These are phyloP conservation scores for Pachymerium ferrugineum DNA, from an alignment of 2,888 invertebrate species.

Conservation along the genomic window DNA sequence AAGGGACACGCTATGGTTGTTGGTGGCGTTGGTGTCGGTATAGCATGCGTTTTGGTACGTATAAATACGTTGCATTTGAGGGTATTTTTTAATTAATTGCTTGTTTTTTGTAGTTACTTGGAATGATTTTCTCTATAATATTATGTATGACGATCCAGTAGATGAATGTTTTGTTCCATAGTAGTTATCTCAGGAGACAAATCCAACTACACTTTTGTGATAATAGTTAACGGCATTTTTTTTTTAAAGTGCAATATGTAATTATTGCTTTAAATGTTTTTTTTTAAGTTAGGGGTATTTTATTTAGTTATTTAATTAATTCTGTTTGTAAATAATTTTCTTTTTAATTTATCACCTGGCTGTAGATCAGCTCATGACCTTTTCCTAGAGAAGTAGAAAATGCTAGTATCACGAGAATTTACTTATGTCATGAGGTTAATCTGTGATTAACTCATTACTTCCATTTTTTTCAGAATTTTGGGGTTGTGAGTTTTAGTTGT, in stretches of 20 bases:
- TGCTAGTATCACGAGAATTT: too few species aligned
- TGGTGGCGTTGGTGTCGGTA: slow-evolving; percentile 72
- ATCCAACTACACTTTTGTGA: slow-evolving; percentile 13
- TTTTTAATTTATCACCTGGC: background rate
- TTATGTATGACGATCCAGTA: background rate
- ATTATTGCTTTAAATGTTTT: background rate
- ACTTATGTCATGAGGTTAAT: too few species aligned
- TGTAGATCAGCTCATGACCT: background rate
- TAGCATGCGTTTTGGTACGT: slow-evolving; percentile 77
- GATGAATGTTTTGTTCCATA: background rate
- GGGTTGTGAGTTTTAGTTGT: too few species aligned
- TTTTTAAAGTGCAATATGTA: background rate
- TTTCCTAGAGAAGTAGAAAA: background rate
- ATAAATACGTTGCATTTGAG: background rate
- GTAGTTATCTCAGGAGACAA: background rate
- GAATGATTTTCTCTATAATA: background rate
- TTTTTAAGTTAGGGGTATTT: background rate
- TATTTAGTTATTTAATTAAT: background rate
- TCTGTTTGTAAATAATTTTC: background rate
- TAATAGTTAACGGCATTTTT: background rate
- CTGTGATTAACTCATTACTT: too few species aligned
- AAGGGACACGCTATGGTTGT: slow-evolving; percentile 72
- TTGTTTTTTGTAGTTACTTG: background rate
- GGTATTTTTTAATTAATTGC: background rate
- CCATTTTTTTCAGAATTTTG: too few species aligned